Base-by-base conservation (phyloP, 2,888 invertebrate genomes). In the Taphrorychus bicolor region DNA sequence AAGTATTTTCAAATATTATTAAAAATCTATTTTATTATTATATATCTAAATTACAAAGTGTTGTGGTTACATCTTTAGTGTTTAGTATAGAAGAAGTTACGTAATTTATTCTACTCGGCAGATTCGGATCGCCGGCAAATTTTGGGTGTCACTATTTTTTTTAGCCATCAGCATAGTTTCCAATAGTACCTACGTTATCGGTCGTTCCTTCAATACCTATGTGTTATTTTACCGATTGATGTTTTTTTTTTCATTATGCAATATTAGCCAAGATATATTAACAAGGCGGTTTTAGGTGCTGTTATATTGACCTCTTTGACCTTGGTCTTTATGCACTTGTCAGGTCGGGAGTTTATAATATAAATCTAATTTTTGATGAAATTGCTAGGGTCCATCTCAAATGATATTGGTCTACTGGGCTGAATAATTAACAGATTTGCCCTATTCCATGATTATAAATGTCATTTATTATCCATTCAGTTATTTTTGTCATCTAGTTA, bases 261-360 rank as follows among this genome's bases (percentile, higher is more conserved):
- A 63, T 63, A 21, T 65, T 65, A 53, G 22, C 18, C 7, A 40
- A 51, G 41, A n/a, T 32, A 32, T 32, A 11, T 32, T 7, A 32
- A 3, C 7, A 32, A 32, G 32, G 2, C 11, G 3, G 32, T 18
- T 22, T 5, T 19, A 17, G 2, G 24, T 9, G 19, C 48, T 23
- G 41, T 4, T 22, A 23, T 7, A 32, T 48, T 66, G 66, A 66
- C 66, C 66, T 59, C 17, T 59, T 60, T 66, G 66, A 66, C 66
- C 66, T 66, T 66, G 66, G 60, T 60, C 66, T 66, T 66, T 59
- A 2, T 32, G 32, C 22, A 23, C 3, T 42, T 51, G 21, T 23
- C 32, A 32, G 7, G 7, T 1, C 11, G 7, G 3, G 32, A 32
- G 32, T 23, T 16, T 22, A 16, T 5, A 51, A 22, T 19, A 14